Conservation (phyloP, 1,140 invertebrate species). For the Kradibia gibbosae region DNA sequence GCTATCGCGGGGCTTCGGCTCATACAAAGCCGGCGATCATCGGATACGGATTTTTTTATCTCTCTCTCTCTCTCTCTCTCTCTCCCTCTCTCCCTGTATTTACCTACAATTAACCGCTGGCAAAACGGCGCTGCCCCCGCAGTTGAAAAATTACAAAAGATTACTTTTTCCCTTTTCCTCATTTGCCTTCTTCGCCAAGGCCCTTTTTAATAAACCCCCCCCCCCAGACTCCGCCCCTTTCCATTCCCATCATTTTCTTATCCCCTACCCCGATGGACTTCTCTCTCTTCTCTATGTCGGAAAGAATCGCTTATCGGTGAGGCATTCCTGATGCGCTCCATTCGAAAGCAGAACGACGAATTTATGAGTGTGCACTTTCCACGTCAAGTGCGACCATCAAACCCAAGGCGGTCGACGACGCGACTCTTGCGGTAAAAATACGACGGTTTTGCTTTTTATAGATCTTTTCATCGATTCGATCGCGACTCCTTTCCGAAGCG, state of each 20-base stretch:
- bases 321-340: not conserved
- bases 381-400: too few species aligned
- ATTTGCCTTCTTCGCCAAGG: not conserved
- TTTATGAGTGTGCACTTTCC: too few species aligned
- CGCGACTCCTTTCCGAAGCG: too few species aligned
- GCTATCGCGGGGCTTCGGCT: conserved; percentile 25
- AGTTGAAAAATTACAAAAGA: conserved; percentile 23
- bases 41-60: conserved; percentile 37
- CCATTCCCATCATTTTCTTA: too few species aligned
- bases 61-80: conserved; percentile 32
- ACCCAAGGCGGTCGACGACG: too few species aligned
- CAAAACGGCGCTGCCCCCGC: not conserved
- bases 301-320: too few species aligned
- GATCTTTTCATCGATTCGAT: not conserved
- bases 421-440: too few species aligned
- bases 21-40: conserved; percentile 14
- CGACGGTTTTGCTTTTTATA: too few species aligned
- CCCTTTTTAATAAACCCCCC: not conserved
- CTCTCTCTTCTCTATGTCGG: too few species aligned
- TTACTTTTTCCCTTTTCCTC: not conserved
- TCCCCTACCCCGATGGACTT: too few species aligned
- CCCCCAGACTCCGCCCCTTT: too few species aligned
- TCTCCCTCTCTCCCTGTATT: not conserved
- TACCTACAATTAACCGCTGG: not conserved
- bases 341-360: too few species aligned